Conservation (phyloP, 2,888 invertebrate species). For the Drosophila melanocephala region DNA sequence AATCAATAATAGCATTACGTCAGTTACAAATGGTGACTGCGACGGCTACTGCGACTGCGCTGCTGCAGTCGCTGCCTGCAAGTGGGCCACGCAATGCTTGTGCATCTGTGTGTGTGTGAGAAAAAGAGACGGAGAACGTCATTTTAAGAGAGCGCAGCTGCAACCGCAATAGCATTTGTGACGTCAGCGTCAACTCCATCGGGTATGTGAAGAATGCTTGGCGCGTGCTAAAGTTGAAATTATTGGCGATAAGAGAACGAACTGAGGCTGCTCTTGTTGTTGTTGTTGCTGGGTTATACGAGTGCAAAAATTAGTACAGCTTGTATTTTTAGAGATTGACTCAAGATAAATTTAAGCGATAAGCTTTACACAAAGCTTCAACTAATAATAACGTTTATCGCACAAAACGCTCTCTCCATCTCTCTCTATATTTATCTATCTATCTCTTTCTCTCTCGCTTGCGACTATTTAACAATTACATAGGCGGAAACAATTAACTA, state of each 20-base stretch:
- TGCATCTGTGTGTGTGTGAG: constrained; percentile 8
- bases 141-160: constrained; percentile 46
- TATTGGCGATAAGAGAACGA: constrained; percentile 14
- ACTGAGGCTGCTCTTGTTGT: constrained; percentile 3
- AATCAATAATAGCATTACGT: constrained; percentile 49
- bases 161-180: constrained; percentile 17
- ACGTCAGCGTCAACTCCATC: constrained; percentile 17
- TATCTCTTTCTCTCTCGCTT: not conserved
- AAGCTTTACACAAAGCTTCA: constrained; percentile 40
- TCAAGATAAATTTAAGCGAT: constrained; percentile 24
- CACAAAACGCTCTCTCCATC: constrained; percentile 10
- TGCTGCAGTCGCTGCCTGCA: constrained; percentile 36
- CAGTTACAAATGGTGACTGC: constrained; percentile 35
- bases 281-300: not conserved
- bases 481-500: constrained; percentile 68
- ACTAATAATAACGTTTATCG: constrained; percentile 24
- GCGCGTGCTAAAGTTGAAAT: constrained; percentile 50
- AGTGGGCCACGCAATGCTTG: constrained; percentile 55
- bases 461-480: constrained; percentile 55
- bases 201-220: constrained; percentile 39
- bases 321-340: constrained; percentile 48
- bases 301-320: not conserved
- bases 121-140: not conserved
- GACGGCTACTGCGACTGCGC: constrained; percentile 32
- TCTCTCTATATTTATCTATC: not conserved